These are phyloP conservation scores for Silurus asotus DNA, from an alignment of 2,113 vertebrate species.

Conservation along the genomic window DNA sequence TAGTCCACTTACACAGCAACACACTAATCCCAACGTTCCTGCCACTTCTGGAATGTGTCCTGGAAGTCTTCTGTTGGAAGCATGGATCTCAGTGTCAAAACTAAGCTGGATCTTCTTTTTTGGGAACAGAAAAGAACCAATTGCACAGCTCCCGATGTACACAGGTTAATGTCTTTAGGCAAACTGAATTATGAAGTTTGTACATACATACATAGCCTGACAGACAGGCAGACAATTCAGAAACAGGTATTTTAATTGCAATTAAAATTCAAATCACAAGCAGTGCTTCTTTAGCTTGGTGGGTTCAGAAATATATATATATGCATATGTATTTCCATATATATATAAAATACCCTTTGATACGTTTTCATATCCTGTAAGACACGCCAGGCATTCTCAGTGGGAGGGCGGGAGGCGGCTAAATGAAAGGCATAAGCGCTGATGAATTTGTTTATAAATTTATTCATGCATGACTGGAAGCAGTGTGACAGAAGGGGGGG, in stretches of 20 bases:
- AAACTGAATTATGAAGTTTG: too few species aligned
- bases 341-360: background rate
- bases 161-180: too few species aligned
- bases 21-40: too few species aligned
- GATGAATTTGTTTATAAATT: slow-evolving; percentile 35
- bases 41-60: too few species aligned
- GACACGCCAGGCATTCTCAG: slow-evolving; percentile 46
- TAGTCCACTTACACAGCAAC: too few species aligned
- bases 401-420: slow-evolving; percentile 21
- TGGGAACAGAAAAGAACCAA: too few species aligned
- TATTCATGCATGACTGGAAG: slow-evolving; percentile 34
- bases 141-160: too few species aligned
- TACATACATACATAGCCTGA: too few species aligned
- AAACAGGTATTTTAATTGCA: background rate
- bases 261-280: background rate
- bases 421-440: slow-evolving; percentile 29
- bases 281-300: background rate
- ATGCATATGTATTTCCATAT: too few species aligned
- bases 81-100: too few species aligned
- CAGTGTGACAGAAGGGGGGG: slow-evolving; percentile 32
- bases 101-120: too few species aligned
- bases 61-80: too few species aligned
- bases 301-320: background rate
- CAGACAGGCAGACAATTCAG: background rate
- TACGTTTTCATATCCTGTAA: slow-evolving; percentile 1